Base-by-base conservation (phyloP, 2,888 invertebrate species). In the Yponomeuta plumbellus region DNA sequence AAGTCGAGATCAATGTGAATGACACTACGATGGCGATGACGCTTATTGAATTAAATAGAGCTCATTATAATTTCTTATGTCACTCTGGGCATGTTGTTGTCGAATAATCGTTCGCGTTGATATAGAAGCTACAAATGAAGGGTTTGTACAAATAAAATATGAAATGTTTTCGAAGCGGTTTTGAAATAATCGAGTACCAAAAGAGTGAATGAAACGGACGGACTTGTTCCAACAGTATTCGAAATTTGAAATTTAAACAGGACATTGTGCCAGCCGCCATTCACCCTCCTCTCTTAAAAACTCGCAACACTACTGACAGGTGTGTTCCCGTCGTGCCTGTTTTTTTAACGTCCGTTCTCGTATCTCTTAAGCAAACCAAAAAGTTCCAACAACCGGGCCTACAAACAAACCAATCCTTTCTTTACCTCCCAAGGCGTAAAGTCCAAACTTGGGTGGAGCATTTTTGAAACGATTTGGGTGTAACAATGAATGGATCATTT, bases 231-330 rank as follows among this genome's bases (percentile, higher is more conserved):
- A 62, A 39, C 39, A 62, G 34, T 34, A 8, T 75, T 75, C 74
- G 71, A 73, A 77, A 77, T 75, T 74, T 75, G 70, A 81, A 84
- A 83, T 81, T 83, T 73, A 80, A 84, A 83, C 79, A 76, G 78
- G 73, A 72, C 78, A 83, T 86, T 86, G 84, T 86, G 74, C 73
- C 69, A 70, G 76, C 81, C 80, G 76, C 61, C 84, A 88, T 89
- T 89, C 87, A 88, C 82, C 81, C 80, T 86, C 79, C 83, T 85
- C 84, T 86, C 84, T 88, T 85, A 87, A 85, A 88, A 88, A 90
- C 89, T 89, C 83, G 90, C 88, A 89, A 88, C 88, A 85, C 85
- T 80, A 82, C 84, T 86, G 90, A 89, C 91, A 91, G 90, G 91
- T 90, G 90, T 85, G 89, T 89, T 88, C 88, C 88, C 84, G 85